phyloP scores from a whole-genome alignment of 2,113 vertebrate species.

The Pelecanoides urinatrix region DNA sequence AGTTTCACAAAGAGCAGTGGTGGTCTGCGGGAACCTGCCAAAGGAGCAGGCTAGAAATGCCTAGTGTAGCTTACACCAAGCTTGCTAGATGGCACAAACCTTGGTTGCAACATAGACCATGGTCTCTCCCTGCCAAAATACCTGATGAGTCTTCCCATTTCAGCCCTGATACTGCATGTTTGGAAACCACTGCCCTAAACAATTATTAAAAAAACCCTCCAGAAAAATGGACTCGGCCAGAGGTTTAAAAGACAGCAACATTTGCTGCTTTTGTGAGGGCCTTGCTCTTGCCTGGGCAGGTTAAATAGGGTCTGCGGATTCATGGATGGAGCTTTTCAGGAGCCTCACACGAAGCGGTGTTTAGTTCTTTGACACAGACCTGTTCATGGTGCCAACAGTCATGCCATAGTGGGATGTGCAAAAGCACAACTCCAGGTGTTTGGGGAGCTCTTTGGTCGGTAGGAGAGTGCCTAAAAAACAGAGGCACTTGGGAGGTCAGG shows the following conservation, averaged over 20 bases:
- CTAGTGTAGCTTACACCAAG: neutral
- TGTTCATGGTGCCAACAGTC: neutral
- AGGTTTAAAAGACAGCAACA: neutral
- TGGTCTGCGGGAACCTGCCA: neutral
- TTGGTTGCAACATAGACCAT: neutral
- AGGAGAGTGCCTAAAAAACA: neutral
- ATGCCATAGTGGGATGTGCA: neutral
- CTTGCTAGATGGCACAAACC: neutral
- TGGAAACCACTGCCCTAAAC: neutral
- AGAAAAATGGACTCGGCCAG: neutral
- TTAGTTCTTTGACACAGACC: neutral
- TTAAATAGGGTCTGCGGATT: neutral
- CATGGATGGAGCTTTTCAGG: neutral
- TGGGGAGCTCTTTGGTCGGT: neutral
- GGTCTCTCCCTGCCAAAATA: neutral
- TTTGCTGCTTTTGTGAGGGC: neutral
- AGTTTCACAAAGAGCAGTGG: neutral
- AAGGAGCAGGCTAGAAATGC: neutral
- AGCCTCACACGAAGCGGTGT: neutral
- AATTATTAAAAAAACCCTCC: neutral
- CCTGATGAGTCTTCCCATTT: neutral
- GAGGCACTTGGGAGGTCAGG: neutral
- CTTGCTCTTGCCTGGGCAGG: neutral
- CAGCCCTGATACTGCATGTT: neutral
- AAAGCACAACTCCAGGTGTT: neutral